Evolutionary conservation across 2,113 vertebrate genomes (phyloP).

Genomic region (Silurus meridionalis): DNA sequence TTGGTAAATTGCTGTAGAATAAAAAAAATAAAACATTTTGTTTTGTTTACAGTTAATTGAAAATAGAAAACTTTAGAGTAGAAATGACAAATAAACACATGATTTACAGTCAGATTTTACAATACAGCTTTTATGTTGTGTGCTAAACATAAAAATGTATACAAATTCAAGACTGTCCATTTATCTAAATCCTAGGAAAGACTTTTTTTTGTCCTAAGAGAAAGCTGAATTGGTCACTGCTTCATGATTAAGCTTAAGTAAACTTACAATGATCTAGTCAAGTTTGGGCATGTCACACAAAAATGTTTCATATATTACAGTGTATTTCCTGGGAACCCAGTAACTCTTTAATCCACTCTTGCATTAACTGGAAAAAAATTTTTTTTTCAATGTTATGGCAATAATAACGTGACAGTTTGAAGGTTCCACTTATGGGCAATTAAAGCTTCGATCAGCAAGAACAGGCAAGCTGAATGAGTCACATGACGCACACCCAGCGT

Average conservation of each 20-base stretch:
- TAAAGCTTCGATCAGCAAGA: neutral
- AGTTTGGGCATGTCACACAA: neutral
- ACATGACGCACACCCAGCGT: neutral
- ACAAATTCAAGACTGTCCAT: neutral
- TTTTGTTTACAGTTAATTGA: too few species aligned
- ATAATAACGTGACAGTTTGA: neutral
- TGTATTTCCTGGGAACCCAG: neutral
- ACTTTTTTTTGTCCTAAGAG: neutral
- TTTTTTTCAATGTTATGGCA: neutral
- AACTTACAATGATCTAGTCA: neutral
- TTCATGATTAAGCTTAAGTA: neutral
- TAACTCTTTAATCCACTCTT: neutral
- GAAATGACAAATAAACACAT: too few species aligned
- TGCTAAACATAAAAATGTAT: too few species aligned
- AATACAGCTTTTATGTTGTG: too few species aligned
- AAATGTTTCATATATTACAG: neutral
- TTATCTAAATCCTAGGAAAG: neutral
- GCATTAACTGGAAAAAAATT: neutral
- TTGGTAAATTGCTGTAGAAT: too few species aligned
- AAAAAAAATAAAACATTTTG: too few species aligned
- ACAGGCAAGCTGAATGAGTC: neutral
- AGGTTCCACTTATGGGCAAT: neutral
- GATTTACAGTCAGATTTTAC: too few species aligned
- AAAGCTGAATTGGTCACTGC: neutral
- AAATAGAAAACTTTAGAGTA: too few species aligned